A percentile compares a stretch with the other conserved stretches of the same genome.
Conservation (phyloP, 2,888 invertebrate genomes). For the Baronia brevicornis region DNA sequence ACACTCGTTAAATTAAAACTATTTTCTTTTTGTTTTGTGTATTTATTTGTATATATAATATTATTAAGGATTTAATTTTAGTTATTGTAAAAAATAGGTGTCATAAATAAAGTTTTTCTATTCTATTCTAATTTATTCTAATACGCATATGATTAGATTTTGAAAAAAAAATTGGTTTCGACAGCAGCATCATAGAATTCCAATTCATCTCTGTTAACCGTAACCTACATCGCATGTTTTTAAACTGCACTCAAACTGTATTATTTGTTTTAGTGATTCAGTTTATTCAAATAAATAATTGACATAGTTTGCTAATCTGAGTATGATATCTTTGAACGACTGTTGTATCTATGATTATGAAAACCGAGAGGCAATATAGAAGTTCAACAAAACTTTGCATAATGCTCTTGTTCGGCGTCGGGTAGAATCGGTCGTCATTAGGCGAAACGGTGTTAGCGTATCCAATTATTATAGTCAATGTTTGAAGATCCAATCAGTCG, state of each 20-base stretch:
- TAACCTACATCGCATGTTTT: too few relatives aligned
- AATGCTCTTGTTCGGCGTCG: conserved; percentile 50
- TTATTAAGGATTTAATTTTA: too few relatives aligned
- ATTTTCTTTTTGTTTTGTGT: too few relatives aligned
- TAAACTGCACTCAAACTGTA: too few relatives aligned
- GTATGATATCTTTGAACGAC: conserved; percentile 30
- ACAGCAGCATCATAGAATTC: conserved; percentile 13
- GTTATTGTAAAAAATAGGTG: too few relatives aligned
- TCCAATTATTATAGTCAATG: conserved; percentile 68
- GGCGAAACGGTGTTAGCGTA: conserved; percentile 66
- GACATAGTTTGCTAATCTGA: conserved; percentile 22
- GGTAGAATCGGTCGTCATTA: conserved; percentile 62
- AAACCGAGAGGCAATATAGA: conserved; percentile 46
- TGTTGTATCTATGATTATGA: conserved; percentile 54
- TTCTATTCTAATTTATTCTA: too few relatives aligned
- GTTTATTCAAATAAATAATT: neutral
- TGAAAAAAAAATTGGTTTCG: too few relatives aligned
- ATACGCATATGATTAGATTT: too few relatives aligned
- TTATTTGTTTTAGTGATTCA: neutral
- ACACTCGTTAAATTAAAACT: too few relatives aligned
- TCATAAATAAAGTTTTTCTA: too few relatives aligned
- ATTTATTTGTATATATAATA: too few relatives aligned
- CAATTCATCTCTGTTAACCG: conserved; percentile 14
- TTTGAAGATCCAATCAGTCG: conserved; percentile 56
- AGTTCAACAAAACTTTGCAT: conserved; percentile 69